Base-by-base conservation (phyloP, 2,888 invertebrate genomes). In the Ephialtes manifestator region DNA sequence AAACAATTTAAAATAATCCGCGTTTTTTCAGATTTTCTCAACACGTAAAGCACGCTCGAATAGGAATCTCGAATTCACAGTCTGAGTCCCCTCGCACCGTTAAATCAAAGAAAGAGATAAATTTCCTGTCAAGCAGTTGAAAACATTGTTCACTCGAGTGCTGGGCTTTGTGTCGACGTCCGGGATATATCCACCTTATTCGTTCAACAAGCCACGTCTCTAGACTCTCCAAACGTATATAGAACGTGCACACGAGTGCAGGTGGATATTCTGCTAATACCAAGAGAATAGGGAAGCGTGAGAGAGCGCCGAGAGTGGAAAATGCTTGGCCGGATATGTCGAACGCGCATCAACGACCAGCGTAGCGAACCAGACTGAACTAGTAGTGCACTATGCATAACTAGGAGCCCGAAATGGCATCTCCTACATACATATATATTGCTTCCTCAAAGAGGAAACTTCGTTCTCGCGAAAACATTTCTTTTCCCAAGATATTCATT, bases 81-180 rank as follows among this genome's bases (percentile, higher is more conserved):
- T 35, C 63, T 10, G 60, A 53, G 18, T 39, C 63, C 7, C 63
- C 18, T 39, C 18, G 11, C 39, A 18, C 63, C 0, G 39, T 35
- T 10, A 20, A 65, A 43, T 65, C 39, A 39, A 39, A 65, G 63
- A 65, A 39, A 39, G 39, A 65, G 63, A 65, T 43, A 35, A 65
- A 65, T 65, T 39, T 65, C 18, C 63, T 18, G 18, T 35, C 63
- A 10, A 39, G 18, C 39, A 0, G 63, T 20, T 20, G 63, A 43
- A 65, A 65, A 65, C 63, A 65, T 65, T 65, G 39, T 43, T 39
- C 39, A 65, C 13, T 65, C 63, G 63, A 65, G 63, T 65, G 39
- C 10, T 1, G 63, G 15, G 63, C 39, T 65, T 35, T 39, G 63
- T 65, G 18, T 20, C 63, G 63, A 65, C 63, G 63, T 39, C 63